phyloP scores from a whole-genome alignment of 1,140 invertebrate species.

The Solen grandis region DNA sequence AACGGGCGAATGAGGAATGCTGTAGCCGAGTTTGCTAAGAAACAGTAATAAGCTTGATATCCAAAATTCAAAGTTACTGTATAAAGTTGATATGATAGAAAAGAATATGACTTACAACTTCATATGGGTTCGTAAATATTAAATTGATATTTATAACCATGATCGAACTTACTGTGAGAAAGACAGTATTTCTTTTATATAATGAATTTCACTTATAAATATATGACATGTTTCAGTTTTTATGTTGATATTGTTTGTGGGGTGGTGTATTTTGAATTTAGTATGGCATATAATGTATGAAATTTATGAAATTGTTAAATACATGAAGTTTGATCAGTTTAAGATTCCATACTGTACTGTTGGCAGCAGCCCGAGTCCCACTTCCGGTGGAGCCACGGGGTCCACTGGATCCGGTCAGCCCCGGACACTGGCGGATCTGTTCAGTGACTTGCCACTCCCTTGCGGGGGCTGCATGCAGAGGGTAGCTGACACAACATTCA shows the following conservation, averaged over 20 bases:
- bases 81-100: not conserved
- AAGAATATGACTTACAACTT: not conserved
- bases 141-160: not conserved
- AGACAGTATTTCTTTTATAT: not conserved
- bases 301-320: slow-evolving; percentile 1
- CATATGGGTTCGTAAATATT: not conserved
- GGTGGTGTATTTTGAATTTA: too few relatives aligned
- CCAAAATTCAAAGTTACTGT: not conserved
- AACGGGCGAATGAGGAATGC: slow-evolving; percentile 53
- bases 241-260: too few relatives aligned
- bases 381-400: not conserved
- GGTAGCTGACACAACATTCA: slow-evolving; percentile 50
- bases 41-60: too few relatives aligned
- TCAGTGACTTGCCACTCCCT: slow-evolving; percentile 44
- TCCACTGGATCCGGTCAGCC: not conserved
- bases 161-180: not conserved
- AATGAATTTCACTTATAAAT: not conserved
- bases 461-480: slow-evolving; percentile 54
- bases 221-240: too few relatives aligned
- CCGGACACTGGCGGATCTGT: slow-evolving; percentile 28
- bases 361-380: not conserved
- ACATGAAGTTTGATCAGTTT: not conserved
- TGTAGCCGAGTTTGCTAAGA: slow-evolving; percentile 46
- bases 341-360: too few relatives aligned
- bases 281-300: not conserved